Evolutionary conservation across 2,113 vertebrate genomes (phyloP).

Genomic region (Eira barbara): DNA sequence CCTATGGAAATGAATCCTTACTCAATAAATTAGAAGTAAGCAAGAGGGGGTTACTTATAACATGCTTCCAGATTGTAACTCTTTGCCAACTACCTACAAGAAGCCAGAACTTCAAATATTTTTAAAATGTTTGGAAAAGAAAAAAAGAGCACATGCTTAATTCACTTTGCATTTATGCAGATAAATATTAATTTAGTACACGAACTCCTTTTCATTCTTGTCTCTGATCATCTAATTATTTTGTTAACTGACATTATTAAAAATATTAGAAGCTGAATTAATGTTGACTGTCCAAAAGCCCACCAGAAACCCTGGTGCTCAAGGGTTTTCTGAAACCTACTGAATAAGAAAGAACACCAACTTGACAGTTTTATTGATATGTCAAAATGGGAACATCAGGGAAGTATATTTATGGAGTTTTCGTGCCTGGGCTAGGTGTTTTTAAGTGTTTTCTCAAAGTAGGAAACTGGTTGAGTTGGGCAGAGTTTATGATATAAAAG

Average conservation of each 20-base stretch:
- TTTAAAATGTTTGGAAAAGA: conserved; percentile 1
- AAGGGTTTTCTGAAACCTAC: neutral
- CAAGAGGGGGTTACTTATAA: neutral
- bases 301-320: neutral
- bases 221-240: neutral
- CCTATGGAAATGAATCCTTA: neutral
- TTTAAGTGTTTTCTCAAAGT: neutral
- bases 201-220: neutral
- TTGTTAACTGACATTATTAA: neutral
- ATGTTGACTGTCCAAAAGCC: neutral
- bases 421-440: neutral
- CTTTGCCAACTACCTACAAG: neutral
- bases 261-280: neutral
- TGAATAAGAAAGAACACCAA: neutral
- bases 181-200: neutral
- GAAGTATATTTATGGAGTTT: neutral
- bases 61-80: neutral
- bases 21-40: conserved; percentile 51
- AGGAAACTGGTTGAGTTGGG: neutral
- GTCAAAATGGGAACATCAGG: neutral
- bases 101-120: conserved; percentile 33
- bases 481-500: neutral
- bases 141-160: neutral
- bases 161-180: neutral
- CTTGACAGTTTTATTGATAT: neutral